A percentile compares a stretch with the other conserved stretches of the same genome.
Evolutionary conservation across 2,888 invertebrate species (phyloP).

Genomic region (Melipona bicolor): DNA sequence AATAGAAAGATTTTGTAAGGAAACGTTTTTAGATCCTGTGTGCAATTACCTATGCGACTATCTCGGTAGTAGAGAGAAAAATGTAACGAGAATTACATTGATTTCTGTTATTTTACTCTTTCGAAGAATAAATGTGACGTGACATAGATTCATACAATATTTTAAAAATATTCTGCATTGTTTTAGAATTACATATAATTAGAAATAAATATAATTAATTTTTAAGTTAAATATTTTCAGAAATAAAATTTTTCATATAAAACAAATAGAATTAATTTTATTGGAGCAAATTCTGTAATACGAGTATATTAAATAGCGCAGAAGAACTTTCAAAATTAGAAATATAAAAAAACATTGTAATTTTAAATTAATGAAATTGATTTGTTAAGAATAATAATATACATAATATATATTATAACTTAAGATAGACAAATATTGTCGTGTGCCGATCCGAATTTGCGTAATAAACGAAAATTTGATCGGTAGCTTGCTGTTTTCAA

Average conservation of each 20-base stretch:
- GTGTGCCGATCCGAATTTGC: too few relatives aligned
- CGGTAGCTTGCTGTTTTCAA: too few relatives aligned
- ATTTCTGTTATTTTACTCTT: background rate
- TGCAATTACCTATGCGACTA: background rate
- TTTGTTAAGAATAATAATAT: too few relatives aligned
- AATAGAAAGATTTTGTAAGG: constrained; percentile 46
- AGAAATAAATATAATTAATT: background rate
- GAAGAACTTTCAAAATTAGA: too few relatives aligned
- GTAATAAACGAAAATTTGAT: too few relatives aligned
- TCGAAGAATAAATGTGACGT: background rate
- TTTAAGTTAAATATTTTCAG: background rate
- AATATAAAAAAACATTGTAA: too few relatives aligned
- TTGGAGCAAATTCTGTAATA: background rate
- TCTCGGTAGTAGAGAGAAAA: background rate
- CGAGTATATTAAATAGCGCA: too few relatives aligned
- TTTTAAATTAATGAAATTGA: too few relatives aligned
- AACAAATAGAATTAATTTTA: background rate
- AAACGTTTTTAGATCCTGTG: constrained; percentile 33
- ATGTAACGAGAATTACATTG: background rate
- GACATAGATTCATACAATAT: too few relatives aligned
- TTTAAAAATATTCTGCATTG: background rate
- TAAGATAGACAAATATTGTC: too few relatives aligned
- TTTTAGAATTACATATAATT: background rate
- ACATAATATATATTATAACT: too few relatives aligned
- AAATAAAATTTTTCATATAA: background rate